Evolutionary conservation across 2,113 vertebrate species (phyloP), one percentile per base, ranked within the genome.

Genomic region (Thinocorus orbignyianus): DNA sequence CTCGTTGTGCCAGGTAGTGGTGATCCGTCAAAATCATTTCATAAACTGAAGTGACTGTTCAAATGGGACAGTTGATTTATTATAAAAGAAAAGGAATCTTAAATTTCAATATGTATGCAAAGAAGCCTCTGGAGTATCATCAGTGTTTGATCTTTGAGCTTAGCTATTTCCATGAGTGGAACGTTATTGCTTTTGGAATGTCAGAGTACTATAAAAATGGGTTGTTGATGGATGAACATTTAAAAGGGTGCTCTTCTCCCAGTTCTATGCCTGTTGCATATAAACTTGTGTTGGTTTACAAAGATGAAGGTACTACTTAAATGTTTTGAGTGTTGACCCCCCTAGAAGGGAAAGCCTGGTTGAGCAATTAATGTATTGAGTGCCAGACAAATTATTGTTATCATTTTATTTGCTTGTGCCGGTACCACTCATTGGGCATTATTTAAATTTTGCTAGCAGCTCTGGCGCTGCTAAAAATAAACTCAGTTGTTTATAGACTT

Each of bases 401-500:
- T 62, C 1, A 19, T n/a, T 79, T 81, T 82, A 35, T 86, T 84
- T 73, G 54, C 61, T 81, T 66, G 37, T 93, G 78, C 78, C 74
- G 76, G 57, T 65, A 65, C 35, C 52, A 25, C 58, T 91, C 60
- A n/a, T 7, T 51, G 73, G 55, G 24, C 41, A 15, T 39, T 81
- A 82, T 86, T 91, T 92, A 81, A 69, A 92, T 92, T 70, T 86
- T 41, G 3, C 76, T 86, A 73, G 91, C 69, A 84, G 57, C 83
- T 92, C 52, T 30, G 76, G 72, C 68, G 48, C 37, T 44, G 71
- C 66, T 84, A 83, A 95, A 96, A 95, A 94, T 90, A 95, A 88
- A 71, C 55, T 64, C 26, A 71, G 94, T 89, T 94, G 71, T 77
- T 96, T 88, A 46, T 62, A 90, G 68, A 54, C 35, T 66, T 57